These are phyloP conservation scores for Norana najaformis DNA, from an alignment of 2,888 invertebrate species.

Conservation along the genomic window DNA sequence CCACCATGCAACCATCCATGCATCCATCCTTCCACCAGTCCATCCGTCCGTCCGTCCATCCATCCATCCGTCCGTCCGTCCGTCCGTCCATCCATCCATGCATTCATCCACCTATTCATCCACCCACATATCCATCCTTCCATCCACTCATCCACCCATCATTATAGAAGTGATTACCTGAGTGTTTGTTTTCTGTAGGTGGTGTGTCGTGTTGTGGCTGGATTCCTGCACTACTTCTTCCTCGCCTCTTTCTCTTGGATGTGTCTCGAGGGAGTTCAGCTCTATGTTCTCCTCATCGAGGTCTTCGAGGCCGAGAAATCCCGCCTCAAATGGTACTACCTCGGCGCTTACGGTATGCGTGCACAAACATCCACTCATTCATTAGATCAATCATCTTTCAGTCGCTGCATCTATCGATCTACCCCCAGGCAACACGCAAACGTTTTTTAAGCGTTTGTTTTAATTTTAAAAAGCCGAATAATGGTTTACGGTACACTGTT, in stretches of 20 bases:
- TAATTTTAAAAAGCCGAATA: no score
- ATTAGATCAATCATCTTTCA: no score
- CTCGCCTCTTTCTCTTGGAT: slow-evolving; percentile 92
- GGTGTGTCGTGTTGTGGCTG: slow-evolving; percentile 85
- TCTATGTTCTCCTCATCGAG: slow-evolving; percentile 91
- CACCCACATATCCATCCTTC: no score
- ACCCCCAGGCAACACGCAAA: no score
- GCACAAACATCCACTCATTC: background rate
- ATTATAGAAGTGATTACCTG: no score
- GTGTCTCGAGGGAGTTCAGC: slow-evolving; percentile 93
- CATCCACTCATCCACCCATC: background rate
- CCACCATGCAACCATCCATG: no score
- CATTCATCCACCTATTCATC: background rate
- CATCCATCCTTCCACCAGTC: background rate
- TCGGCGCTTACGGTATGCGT: slow-evolving; percentile 79
- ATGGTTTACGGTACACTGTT: no score
- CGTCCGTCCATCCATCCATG: background rate
- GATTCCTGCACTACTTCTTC: slow-evolving; percentile 78
- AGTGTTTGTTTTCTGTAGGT: background rate
- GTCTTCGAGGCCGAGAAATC: slow-evolving; percentile 89
- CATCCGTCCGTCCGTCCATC: background rate
- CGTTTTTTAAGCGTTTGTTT: no score
- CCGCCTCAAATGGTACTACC: slow-evolving; percentile 85
- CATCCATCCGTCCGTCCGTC: background rate
- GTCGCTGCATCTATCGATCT: background rate